A percentile compares a stretch with the other conserved stretches of the same genome.
Conservation (phyloP, 2,797 vertebrate genomes). For the Eospalax fontanierii region DNA sequence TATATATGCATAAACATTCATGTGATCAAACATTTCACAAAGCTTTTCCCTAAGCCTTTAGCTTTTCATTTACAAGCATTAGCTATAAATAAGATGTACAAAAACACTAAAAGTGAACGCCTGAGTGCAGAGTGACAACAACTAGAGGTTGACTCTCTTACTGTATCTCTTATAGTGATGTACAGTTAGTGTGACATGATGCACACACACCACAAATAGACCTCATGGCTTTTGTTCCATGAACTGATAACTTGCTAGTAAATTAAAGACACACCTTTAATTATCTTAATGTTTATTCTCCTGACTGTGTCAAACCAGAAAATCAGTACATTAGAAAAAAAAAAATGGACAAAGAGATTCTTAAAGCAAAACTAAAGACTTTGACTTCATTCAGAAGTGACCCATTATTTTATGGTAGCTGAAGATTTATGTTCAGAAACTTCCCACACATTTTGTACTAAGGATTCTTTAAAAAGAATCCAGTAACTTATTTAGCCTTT, state of each 20-base stretch:
- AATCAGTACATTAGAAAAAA: neutral
- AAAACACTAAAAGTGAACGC: neutral
- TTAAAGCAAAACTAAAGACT: neutral
- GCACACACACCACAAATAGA: neutral
- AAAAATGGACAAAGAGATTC: neutral
- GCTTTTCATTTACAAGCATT: neutral
- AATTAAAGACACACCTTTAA: neutral
- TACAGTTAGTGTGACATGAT: too few species aligned
- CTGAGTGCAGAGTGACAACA: too few species aligned
- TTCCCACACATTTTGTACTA: neutral
- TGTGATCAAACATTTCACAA: neutral
- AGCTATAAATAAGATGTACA: neutral
- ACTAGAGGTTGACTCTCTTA: neutral
- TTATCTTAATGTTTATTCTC: slow-evolving; percentile 22
- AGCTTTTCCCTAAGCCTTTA: neutral
- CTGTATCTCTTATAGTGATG: fast-evolving
- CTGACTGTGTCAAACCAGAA: neutral
- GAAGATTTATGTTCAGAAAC: neutral
- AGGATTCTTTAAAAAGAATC: slow-evolving; percentile 27
- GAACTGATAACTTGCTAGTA: neutral
- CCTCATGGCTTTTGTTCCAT: neutral
- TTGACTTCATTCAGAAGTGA: neutral
- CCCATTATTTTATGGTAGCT: neutral
- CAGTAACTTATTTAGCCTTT: slow-evolving; percentile 13
- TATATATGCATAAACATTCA: neutral